Evolutionary conservation across 2,888 invertebrate species (phyloP).

Genomic region (Gastracanthus pulcherrimus): DNA sequence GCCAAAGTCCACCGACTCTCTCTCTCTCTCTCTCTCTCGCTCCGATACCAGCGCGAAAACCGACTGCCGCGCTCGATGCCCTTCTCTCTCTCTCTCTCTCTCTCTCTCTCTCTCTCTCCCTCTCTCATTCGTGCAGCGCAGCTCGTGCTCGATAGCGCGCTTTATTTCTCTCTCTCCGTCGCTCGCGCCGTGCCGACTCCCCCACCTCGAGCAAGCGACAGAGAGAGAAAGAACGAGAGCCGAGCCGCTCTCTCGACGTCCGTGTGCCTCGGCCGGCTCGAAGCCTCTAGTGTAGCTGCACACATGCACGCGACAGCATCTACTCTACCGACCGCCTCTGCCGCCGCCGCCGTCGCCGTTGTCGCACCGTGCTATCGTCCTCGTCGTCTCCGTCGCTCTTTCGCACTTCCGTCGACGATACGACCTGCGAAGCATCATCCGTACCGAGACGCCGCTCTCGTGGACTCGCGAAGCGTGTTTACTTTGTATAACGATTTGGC

Average conservation of each 20-base stretch:
- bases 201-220: slow-evolving; percentile 38
- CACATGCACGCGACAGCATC: slow-evolving; percentile 77
- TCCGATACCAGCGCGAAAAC: slow-evolving; percentile 8
- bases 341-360: slow-evolving; percentile 57
- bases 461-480: too few species aligned
- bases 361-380: not conserved
- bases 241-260: slow-evolving; percentile 60
- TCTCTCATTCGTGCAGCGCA: slow-evolving; percentile 22
- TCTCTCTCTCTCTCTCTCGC: slow-evolving; percentile 52
- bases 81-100: slow-evolving; percentile 52
- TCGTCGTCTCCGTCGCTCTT: too few species aligned
- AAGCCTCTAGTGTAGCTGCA: slow-evolving; percentile 75
- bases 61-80: slow-evolving; percentile 52
- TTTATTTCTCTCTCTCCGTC: slow-evolving; percentile 58
- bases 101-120: slow-evolving; percentile 2
- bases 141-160: not conserved
- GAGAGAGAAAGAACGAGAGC: slow-evolving; percentile 27
- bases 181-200: slow-evolving; percentile 55
- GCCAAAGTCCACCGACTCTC: slow-evolving; percentile 56
- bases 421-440: not conserved
- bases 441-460: too few species aligned
- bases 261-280: slow-evolving; percentile 64
- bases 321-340: slow-evolving; percentile 62
- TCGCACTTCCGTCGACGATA: slow-evolving; percentile 1
- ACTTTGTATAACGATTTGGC: too few species aligned